Evolutionary conservation across 2,888 invertebrate species (phyloP).

Genomic region (Rhaphigaster nebulosa): DNA sequence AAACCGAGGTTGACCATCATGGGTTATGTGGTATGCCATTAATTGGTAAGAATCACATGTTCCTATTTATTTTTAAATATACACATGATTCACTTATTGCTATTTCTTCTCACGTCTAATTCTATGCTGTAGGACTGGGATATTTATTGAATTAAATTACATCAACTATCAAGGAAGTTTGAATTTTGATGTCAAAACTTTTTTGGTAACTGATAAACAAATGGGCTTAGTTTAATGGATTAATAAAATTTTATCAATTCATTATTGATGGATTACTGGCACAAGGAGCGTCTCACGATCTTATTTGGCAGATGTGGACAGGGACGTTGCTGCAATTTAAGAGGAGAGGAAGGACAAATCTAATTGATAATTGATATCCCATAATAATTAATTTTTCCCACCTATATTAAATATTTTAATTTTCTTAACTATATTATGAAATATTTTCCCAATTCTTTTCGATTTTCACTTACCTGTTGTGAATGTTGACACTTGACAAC

Average conservation of each 20-base stretch:
- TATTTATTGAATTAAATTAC: neutral
- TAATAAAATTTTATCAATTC: neutral
- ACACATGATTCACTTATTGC: neutral
- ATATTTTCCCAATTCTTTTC: too few relatives aligned
- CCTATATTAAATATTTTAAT: too few relatives aligned
- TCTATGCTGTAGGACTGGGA: neutral
- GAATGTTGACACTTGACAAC: too few relatives aligned
- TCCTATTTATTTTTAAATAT: constrained; percentile 7
- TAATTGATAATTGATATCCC: too few relatives aligned
- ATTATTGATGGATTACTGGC: neutral
- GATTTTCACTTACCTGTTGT: too few relatives aligned
- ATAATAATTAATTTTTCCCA: too few relatives aligned
- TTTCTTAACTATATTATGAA: too few relatives aligned
- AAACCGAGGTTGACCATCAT: constrained; percentile 29
- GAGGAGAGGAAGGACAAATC: too few relatives aligned
- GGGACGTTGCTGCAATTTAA: too few relatives aligned
- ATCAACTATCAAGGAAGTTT: neutral
- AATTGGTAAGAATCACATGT: constrained; percentile 54
- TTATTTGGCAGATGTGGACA: too few relatives aligned
- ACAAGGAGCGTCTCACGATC: neutral
- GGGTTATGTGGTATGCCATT: constrained; percentile 54
- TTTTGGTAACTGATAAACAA: neutral
- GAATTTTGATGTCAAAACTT: neutral
- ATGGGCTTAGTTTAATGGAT: too few relatives aligned
- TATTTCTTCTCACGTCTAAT: neutral